phyloP scores from a whole-genome alignment of 1,140 invertebrate genomes.

The Atta colombica region DNA sequence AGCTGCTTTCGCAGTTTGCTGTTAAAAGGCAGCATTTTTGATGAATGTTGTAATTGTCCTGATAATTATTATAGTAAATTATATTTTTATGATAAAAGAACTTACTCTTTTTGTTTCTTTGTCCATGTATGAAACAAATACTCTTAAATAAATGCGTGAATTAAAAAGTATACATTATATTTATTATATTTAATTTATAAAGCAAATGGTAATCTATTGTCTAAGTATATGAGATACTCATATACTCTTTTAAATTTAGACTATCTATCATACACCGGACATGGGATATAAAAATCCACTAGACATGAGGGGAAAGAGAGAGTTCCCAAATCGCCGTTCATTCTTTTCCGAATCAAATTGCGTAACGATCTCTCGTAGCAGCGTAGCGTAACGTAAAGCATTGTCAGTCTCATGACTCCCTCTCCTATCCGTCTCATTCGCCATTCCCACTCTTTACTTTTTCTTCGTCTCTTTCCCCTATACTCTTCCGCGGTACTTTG shows the following conservation, averaged over 20 bases:
- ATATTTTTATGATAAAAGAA: background rate
- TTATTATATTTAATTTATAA: conserved; percentile 20
- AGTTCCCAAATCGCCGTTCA: conserved; percentile 72
- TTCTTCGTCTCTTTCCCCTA: conserved; percentile 38
- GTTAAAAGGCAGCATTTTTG: conserved; percentile 27
- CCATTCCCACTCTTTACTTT: conserved; percentile 42
- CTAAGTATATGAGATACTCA: background rate
- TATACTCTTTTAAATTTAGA: background rate
- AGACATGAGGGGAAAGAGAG: conserved; percentile 14
- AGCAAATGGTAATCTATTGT: background rate
- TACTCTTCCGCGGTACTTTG: conserved; percentile 59
- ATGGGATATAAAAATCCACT: conserved; percentile 6
- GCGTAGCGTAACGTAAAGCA: conserved; percentile 83
- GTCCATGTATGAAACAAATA: background rate
- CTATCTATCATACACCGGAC: background rate
- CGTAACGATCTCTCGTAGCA: conserved; percentile 80
- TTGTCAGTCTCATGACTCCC: conserved; percentile 70
- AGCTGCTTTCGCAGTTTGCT: conserved; percentile 30
- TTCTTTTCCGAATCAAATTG: conserved; percentile 78
- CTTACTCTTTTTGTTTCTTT: background rate
- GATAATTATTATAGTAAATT: background rate
- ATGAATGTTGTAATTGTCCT: conserved; percentile 6
- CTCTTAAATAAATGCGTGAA: background rate
- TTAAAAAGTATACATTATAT: background rate
- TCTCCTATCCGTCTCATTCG: conserved; percentile 59